Percentiles rank a stretch among this genome's conserved stretches.
phyloP scores from a whole-genome alignment of 2,113 vertebrate species.

The Microtus pennsylvanicus region DNA sequence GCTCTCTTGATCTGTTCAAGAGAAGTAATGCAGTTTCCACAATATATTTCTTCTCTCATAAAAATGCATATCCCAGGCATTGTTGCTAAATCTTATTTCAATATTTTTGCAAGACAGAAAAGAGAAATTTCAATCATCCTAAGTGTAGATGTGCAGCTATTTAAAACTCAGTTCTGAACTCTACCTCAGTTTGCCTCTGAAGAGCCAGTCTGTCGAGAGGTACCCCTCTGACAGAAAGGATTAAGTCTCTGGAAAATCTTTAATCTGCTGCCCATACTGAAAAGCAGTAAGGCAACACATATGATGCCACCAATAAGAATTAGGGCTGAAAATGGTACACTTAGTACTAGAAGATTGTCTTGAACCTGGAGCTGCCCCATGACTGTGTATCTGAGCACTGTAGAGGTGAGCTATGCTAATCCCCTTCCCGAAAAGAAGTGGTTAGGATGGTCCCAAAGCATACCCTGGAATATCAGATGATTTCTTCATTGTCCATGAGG shows the following conservation, averaged over 20 bases:
- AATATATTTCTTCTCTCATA: conserved; percentile 84
- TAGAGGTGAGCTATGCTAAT: not conserved
- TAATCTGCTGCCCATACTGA: conserved; percentile 61
- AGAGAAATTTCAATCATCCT: conserved; percentile 75
- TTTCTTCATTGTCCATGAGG: not conserved
- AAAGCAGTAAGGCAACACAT: not conserved
- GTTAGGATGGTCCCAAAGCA: not conserved
- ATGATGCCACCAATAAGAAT: not conserved
- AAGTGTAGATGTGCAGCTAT: not conserved
- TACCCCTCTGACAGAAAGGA: conserved; percentile 72
- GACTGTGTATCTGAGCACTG: not conserved
- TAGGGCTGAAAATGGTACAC: not conserved
- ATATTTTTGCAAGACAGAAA: conserved; percentile 76
- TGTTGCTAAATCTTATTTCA: conserved; percentile 82
- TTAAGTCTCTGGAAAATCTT: conserved; percentile 74
- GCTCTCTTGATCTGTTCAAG: conserved; percentile 75
- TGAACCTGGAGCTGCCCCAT: not conserved
- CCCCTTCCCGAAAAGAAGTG: not conserved
- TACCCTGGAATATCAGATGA: not conserved
- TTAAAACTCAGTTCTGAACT: conserved; percentile 75
- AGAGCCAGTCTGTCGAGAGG: conserved; percentile 68
- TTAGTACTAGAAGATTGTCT: not conserved
- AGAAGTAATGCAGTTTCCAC: conserved; percentile 71
- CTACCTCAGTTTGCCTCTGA: conserved; percentile 69
- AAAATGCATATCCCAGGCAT: conserved; percentile 80